These are phyloP conservation scores for Fratercula arctica DNA, from an alignment of 2,797 vertebrate species.

Conservation along the genomic window DNA sequence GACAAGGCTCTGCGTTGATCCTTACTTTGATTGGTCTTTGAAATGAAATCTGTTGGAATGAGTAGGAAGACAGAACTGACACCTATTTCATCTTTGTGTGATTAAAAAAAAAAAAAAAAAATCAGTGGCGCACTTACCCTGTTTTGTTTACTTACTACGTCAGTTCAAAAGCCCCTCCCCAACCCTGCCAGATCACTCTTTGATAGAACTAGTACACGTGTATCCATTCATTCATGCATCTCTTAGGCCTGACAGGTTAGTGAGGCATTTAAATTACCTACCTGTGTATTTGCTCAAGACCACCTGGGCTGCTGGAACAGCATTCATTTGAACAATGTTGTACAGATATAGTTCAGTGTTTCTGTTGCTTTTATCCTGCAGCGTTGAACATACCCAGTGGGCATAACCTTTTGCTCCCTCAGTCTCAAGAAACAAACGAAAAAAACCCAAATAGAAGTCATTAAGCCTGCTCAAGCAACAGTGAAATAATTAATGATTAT, in stretches of 20 bases:
- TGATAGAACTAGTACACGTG: background rate
- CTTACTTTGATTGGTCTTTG: background rate
- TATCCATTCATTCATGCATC: background rate
- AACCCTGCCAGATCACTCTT: background rate
- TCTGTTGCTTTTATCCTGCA: constrained; percentile 93
- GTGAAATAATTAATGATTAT: background rate
- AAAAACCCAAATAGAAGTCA: background rate
- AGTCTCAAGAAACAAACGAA: constrained; percentile 74
- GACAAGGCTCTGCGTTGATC: background rate
- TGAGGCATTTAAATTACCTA: constrained; percentile 52
- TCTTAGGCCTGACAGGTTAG: background rate
- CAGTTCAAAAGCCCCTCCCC: background rate
- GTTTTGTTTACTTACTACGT: background rate
- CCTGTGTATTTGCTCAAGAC: constrained; percentile 94
- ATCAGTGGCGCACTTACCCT: background rate
- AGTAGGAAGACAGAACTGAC: background rate
- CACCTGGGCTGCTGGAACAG: constrained; percentile 91
- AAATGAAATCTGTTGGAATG: background rate
- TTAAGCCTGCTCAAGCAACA: background rate
- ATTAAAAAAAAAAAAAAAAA: background rate
- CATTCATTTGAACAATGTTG: constrained; percentile 97
- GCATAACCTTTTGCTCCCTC: constrained; percentile 97
- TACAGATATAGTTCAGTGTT: constrained; percentile 90
- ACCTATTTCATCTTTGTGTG: background rate
- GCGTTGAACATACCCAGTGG: constrained; percentile 93